These are phyloP conservation scores for Pseudopipra pipra DNA, from an alignment of 2,113 vertebrate species.

Conservation along the genomic window DNA sequence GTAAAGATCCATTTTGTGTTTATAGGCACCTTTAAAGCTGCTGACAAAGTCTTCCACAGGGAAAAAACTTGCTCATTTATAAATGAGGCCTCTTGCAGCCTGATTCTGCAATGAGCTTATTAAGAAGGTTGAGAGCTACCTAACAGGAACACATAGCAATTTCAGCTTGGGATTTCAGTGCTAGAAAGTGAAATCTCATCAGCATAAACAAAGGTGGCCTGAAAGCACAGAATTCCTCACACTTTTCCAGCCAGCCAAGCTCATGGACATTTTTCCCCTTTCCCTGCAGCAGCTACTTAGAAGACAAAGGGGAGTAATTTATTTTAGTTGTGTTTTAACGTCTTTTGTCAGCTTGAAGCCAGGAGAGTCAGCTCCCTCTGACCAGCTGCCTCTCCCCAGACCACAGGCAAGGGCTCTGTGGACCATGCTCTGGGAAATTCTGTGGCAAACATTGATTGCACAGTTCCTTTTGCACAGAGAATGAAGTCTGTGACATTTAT, in stretches of 20 bases:
- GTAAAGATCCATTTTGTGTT: not conserved
- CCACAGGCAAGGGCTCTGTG: not conserved
- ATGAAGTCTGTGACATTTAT: not conserved
- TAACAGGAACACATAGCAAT: not conserved
- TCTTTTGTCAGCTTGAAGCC: not conserved
- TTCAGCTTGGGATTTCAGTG: not conserved
- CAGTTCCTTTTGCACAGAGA: fast-evolving
- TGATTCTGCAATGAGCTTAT: not conserved
- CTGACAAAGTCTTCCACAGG: not conserved
- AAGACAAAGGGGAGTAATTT: not conserved
- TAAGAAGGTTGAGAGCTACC: not conserved
- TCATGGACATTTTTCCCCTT: not conserved
- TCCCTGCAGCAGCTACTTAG: not conserved
- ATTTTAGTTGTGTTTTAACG: not conserved
- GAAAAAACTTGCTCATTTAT: not conserved
- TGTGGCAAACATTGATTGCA: not conserved
- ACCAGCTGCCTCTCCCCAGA: not conserved
- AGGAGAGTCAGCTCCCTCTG: not conserved
- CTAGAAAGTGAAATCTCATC: not conserved
- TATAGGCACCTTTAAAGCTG: not conserved
- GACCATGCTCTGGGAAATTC: not conserved
- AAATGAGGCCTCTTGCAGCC: not conserved
- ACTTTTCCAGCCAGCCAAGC: not conserved
- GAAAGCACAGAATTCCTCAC: not conserved
- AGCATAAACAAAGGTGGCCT: not conserved